Evolutionary conservation across 2,888 invertebrate species (phyloP).

Genomic region (Pedicia rivosa): DNA sequence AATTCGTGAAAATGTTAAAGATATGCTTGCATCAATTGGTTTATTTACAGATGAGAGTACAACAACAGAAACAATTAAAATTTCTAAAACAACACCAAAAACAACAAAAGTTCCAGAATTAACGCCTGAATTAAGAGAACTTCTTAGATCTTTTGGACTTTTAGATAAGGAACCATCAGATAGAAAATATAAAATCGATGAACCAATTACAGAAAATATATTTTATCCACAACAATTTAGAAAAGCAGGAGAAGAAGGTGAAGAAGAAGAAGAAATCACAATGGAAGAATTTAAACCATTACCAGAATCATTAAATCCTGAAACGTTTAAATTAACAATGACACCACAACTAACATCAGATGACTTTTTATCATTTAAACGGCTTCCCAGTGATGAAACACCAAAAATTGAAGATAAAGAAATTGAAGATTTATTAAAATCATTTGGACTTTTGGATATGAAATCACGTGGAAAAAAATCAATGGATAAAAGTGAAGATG

Average conservation of each 20-base stretch:
- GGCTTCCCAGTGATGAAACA: slow-evolving; percentile 16
- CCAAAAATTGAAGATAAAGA: slow-evolving; percentile 20
- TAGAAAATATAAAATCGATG: background rate
- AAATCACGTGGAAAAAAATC: slow-evolving; percentile 12
- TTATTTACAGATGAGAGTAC: slow-evolving; percentile 17
- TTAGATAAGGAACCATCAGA: slow-evolving; percentile 12
- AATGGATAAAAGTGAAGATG: background rate
- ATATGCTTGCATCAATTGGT: slow-evolving; percentile 31
- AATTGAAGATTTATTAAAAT: slow-evolving; percentile 26
- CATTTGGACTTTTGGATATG: slow-evolving; percentile 30
- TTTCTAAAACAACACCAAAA: slow-evolving; percentile 12
- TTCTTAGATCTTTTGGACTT: slow-evolving; percentile 33
- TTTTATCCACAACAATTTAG: slow-evolving; percentile 5
- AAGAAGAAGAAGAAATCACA: slow-evolving; percentile 16
- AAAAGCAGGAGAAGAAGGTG: slow-evolving; percentile 6
- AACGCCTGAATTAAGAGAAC: slow-evolving; percentile 23
- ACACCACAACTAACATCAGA: slow-evolving; percentile 21
- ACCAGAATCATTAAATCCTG: slow-evolving; percentile 15
- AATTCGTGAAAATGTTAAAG: slow-evolving; percentile 26
- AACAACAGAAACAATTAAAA: slow-evolving; percentile 14
- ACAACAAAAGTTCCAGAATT: slow-evolving; percentile 10
- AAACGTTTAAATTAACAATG: background rate
- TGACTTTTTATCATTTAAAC: slow-evolving; percentile 24
- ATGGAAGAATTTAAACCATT: slow-evolving; percentile 26
- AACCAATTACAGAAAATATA: background rate